Evolutionary conservation across 30 jellyfish, hydroid and myxozoan species (phyloP), one percentile per base, ranked within the genome.

Genomic region (Pelagia noctiluca): DNA sequence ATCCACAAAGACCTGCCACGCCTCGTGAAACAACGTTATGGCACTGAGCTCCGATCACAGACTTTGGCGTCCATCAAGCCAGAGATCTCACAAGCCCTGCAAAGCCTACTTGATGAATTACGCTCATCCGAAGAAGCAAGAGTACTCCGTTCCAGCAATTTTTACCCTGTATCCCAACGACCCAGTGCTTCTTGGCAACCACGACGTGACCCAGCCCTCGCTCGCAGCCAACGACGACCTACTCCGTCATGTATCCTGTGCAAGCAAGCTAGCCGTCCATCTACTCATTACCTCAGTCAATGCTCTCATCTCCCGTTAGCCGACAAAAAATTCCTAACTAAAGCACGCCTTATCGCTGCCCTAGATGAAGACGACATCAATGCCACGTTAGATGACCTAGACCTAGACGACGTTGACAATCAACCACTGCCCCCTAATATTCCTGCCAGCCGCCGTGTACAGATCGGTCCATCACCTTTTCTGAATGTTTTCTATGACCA

Each of bases 31-130:
- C 88, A 52, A 32, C 85, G 85, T 16, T 77, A 77, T 52, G 88
- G 88, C 1, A 77, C 84, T 29, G 86, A 74, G 34, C 88, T 80
- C 2, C 24, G 48, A 34, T 69, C 70, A 31, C 24, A 63, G 26
- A 84, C 95, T 2, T 69, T 84, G 1, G 88, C 75, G 19, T 83
- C 82, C 31, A 83, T 70, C 12, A 73, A 84, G 42, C 91, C 95
- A 3, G 92, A 73, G 36, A 75, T 84, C 23, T 84, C 95, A 21
- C 95, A 72, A 63, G 95, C 92, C 0, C 5, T 84, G 50, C 72
- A 84, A 25, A 23, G 82, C 16, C 53, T 83, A 35, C 42, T 83
- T 1, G 88, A 54, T 38, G 91, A 74, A 26, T 33, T 66, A 0
- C 87, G 63, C 2, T 32, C 90, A 2, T 8, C 0, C 33, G 90